Evolutionary conservation across 2,888 invertebrate genomes (phyloP).

Genomic region (Acronicta alni): DNA sequence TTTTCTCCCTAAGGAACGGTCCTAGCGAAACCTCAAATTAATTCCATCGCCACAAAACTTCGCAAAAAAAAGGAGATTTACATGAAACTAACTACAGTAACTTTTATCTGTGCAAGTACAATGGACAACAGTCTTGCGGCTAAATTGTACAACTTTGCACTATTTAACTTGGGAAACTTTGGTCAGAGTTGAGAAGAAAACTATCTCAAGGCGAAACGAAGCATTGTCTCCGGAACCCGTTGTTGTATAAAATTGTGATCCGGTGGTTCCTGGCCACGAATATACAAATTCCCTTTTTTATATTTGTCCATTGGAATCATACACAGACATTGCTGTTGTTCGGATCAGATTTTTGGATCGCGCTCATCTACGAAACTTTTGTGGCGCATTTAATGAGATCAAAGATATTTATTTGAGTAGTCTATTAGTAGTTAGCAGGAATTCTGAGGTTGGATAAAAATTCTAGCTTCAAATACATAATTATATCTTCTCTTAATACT

Average conservation of each 20-base stretch:
- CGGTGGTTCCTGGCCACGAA: constrained; percentile 42
- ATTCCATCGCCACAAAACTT: constrained; percentile 50
- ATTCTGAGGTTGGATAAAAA: too few relatives aligned
- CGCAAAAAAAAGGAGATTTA: constrained; percentile 60
- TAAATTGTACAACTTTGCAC: constrained; percentile 79
- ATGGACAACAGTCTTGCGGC: constrained; percentile 73
- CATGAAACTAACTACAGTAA: constrained; percentile 60
- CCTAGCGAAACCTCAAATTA: constrained; percentile 37
- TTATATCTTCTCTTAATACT: too few relatives aligned
- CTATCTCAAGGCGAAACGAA: constrained; percentile 62
- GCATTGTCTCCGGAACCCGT: constrained; percentile 68
- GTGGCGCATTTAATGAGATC: too few relatives aligned
- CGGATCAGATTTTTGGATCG: too few relatives aligned
- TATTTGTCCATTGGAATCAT: constrained; percentile 45
- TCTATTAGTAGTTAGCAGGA: too few relatives aligned
- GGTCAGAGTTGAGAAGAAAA: constrained; percentile 65
- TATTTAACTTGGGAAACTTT: constrained; percentile 79
- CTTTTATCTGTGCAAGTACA: constrained; percentile 65
- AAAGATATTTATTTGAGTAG: too few relatives aligned
- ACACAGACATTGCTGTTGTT: too few relatives aligned
- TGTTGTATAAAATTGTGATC: constrained; percentile 63
- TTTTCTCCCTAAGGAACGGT: constrained; percentile 16
- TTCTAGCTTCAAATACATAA: too few relatives aligned
- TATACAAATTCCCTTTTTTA: constrained; percentile 58
- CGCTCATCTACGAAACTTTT: too few relatives aligned